Evolutionary conservation across 1,140 invertebrate species (phyloP), one percentile per base, ranked within the genome.

Genomic region (Epicauta chinensis): DNA sequence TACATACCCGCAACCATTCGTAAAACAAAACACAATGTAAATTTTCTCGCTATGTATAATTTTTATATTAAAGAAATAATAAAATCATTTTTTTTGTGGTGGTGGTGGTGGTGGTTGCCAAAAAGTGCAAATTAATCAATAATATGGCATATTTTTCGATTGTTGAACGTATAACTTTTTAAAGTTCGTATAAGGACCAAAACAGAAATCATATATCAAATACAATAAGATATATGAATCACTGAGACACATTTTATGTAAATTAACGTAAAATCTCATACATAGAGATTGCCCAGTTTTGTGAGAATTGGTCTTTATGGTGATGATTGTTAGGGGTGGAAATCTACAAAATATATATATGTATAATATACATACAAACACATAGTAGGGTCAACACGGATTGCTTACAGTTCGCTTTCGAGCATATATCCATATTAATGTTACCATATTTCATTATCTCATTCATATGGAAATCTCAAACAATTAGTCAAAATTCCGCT

Each of bases 401-500:
- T 53, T 67, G 67, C 67, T 66, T 67, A 67, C 65, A 58, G 57
- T 66, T 67, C 65, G 64, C 64, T 65, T 67, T 66, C 56, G 59
- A 60, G 61, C 62, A 65, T 68, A 70, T 67, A 69, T 70, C 68
- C 68, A 70, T 70, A 70, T 69, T 69, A 70, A 70, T 70, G 68
- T 67, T 64, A 69, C 68, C 68, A 69, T 70, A 70, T 70, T 70
- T 70, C 68, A 70, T 70, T 69, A 70, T 69, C 68, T 70, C 67
- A 70, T 70, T 70, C 68, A 68, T 69, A 70, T 70, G 68, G 68
- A 70, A 69, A 70, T 70, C 67, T 64, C 59, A 61, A 69, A 63
- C 68, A 68, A 70, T 70, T 70, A 69, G 68, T 70, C 68, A 69
- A 70, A 70, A 69, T 68, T 68, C 59, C 66, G 56, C 54, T 46